Percentiles rank a stretch among this genome's conserved stretches.
These are phyloP conservation scores for Hypena proboscidalis DNA, from an alignment of 2,888 invertebrate genomes.

Conservation along the genomic window DNA sequence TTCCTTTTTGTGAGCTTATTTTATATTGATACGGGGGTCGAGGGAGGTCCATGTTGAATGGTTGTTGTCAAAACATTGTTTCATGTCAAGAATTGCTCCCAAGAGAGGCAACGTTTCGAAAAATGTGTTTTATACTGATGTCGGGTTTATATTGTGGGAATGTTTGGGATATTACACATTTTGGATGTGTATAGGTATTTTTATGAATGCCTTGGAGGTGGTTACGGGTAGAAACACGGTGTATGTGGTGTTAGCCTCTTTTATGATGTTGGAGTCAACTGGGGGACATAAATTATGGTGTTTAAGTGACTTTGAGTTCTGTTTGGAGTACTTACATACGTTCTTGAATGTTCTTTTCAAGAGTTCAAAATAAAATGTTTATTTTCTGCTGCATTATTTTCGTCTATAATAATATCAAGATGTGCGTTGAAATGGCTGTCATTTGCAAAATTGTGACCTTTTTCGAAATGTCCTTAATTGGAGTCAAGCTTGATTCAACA, in stretches of 20 bases:
- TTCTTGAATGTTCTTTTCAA: neutral
- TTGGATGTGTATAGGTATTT: constrained; percentile 25
- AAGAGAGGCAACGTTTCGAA: constrained; percentile 44
- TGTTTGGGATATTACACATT: constrained; percentile 42
- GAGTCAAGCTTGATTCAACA: too few species aligned
- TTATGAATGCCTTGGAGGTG: constrained; percentile 15
- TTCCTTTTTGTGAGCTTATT: constrained; percentile 9
- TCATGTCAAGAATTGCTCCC: constrained; percentile 51
- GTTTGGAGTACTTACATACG: neutral
- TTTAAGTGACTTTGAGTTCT: constrained; percentile 5
- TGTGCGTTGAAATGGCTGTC: too few species aligned
- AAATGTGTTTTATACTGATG: constrained; percentile 48
- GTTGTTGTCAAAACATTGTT: constrained; percentile 46
- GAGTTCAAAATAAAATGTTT: neutral
- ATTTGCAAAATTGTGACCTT: too few species aligned
- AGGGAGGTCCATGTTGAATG: constrained; percentile 35
- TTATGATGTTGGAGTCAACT: constrained; percentile 6
- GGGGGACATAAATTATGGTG: constrained; percentile 6
- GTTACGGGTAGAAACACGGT: constrained; percentile 18
- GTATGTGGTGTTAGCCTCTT: neutral
- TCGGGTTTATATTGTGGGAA: constrained; percentile 40
- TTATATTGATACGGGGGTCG: constrained; percentile 14
- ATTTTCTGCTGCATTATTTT: too few species aligned
- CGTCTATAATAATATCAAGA: too few species aligned
- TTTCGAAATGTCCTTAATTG: too few species aligned